Evolutionary conservation across 2,113 vertebrate genomes (phyloP), one percentile per base, ranked within the genome.

Genomic region (Misgurnus mizolepis): DNA sequence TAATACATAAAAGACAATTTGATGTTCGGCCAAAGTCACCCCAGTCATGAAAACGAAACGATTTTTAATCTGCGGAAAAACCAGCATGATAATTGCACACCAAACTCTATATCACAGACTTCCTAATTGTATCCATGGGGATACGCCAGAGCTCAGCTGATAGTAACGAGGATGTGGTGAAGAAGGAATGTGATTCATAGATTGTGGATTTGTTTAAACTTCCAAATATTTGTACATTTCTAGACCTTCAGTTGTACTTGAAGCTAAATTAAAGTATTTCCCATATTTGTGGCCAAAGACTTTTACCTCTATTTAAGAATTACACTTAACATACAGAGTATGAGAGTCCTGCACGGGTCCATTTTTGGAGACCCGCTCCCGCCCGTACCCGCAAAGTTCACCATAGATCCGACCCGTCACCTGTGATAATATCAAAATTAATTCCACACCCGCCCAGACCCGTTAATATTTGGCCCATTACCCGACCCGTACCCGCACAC

Each of bases 61-160:
- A 77, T 40, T 77, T 66, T 67, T 69, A 74, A 67, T 75, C n/a
- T 76, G 34, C 58, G 53, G 80, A 81, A 62, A 69, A 76, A 60
- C 56, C 47, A 50, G 80, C 58, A 60, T 60, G 27, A 43, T 81
- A 81, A 76, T 72, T 81, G 65, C 55, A n/a, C 56, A 15, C 27
- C 55, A 62, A 69, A 43, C 72, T 62, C 62, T 76, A 76, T 41
- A 76, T 76, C 80, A 74, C 80, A 81, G 41, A 65, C 72, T 53
- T 67, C 55, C 67, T 81, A 69, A 81, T 69, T 81, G 67, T 75
- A 69, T 60, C 72, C 72, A 67, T 10, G 47, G 72, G 55, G 71
- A 61, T 76, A 68, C 49, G 55, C 64, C 17, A 45, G 45, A 81
- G 65, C 55, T 49, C 39, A 2, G 55, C 56, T 60, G 71, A 81